phyloP scores from a whole-genome alignment of 2,888 invertebrate genomes.

The Acleris emargana region DNA sequence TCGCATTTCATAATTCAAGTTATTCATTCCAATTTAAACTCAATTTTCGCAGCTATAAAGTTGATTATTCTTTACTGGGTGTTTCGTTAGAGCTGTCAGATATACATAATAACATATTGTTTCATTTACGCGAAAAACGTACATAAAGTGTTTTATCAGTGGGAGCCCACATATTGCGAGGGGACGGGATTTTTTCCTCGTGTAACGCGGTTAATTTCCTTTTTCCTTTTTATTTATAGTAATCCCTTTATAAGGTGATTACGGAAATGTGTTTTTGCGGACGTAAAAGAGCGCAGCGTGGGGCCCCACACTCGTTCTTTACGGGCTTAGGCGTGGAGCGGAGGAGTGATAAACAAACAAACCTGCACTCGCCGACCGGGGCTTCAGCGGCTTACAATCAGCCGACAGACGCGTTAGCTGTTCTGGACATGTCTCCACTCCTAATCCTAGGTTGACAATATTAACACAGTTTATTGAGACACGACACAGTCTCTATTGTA shows the following conservation, averaged over 20 bases:
- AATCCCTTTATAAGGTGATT: slow-evolving; percentile 84
- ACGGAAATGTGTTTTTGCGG: slow-evolving; percentile 83
- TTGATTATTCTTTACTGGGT: slow-evolving; percentile 43
- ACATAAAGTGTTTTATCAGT: slow-evolving; percentile 81
- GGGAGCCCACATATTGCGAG: slow-evolving; percentile 81
- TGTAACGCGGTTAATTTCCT: slow-evolving; percentile 83
- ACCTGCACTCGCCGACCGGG: slow-evolving; percentile 16
- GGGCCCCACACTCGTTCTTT: slow-evolving; percentile 63
- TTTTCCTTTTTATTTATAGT: slow-evolving; percentile 84
- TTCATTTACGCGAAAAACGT: slow-evolving; percentile 76
- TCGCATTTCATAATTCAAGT: slow-evolving; percentile 20
- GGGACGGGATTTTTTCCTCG: slow-evolving; percentile 78
- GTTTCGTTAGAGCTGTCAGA: slow-evolving; percentile 50
- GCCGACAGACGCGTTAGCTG: background rate
- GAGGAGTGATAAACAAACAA: slow-evolving; percentile 48
- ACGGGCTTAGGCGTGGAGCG: slow-evolving; percentile 52
- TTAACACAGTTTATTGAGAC: too few species aligned
- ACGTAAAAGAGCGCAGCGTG: slow-evolving; percentile 81
- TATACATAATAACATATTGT: slow-evolving; percentile 74
- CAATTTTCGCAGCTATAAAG: slow-evolving; percentile 39
- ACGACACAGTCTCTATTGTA: too few species aligned
- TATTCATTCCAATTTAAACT: slow-evolving; percentile 31
- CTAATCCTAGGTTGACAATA: too few species aligned
- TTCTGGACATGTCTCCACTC: background rate
- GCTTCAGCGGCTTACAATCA: slow-evolving; percentile 16